A percentile compares a stretch with the other conserved stretches of the same genome.
phyloP scores from a whole-genome alignment of 2,797 vertebrate genomes.

The Acropternis orthonyx region DNA sequence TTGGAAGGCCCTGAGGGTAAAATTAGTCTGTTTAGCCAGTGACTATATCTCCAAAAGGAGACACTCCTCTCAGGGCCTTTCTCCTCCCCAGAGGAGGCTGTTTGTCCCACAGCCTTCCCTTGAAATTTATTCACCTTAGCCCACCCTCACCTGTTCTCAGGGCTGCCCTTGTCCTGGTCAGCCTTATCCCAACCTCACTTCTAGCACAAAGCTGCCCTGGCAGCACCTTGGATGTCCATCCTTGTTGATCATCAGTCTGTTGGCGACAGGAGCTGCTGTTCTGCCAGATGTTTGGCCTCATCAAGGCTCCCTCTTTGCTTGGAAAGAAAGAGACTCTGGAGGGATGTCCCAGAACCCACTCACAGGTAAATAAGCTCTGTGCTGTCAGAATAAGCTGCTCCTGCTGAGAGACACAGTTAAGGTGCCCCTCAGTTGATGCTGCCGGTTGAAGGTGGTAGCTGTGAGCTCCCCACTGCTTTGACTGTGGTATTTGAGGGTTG shows the following conservation, averaged over 20 bases:
- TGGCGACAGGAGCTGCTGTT: not conserved
- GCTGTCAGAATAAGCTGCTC: not conserved
- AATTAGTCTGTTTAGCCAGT: not conserved
- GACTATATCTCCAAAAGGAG: not conserved
- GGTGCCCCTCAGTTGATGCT: not conserved
- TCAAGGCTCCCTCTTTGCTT: not conserved
- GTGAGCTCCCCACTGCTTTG: not conserved
- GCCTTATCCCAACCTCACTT: not conserved
- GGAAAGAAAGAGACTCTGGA: not conserved
- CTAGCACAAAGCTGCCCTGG: not conserved
- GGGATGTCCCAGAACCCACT: not conserved
- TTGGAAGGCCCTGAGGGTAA: not conserved
- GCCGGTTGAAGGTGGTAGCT: not conserved
- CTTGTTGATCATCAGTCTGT: fast-evolving
- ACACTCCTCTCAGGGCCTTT: not conserved
- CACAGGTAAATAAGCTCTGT: not conserved
- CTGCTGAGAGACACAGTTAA: not conserved
- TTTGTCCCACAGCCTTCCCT: not conserved
- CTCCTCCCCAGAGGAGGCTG: not conserved
- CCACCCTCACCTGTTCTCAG: not conserved
- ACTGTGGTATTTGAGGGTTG: not conserved
- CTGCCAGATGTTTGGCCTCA: not conserved
- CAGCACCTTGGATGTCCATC: no score
- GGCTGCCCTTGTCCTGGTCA: not conserved
- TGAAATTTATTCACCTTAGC: not conserved